Base-by-base conservation (phyloP, 2,888 invertebrate species). In the Halictus ligatus region DNA sequence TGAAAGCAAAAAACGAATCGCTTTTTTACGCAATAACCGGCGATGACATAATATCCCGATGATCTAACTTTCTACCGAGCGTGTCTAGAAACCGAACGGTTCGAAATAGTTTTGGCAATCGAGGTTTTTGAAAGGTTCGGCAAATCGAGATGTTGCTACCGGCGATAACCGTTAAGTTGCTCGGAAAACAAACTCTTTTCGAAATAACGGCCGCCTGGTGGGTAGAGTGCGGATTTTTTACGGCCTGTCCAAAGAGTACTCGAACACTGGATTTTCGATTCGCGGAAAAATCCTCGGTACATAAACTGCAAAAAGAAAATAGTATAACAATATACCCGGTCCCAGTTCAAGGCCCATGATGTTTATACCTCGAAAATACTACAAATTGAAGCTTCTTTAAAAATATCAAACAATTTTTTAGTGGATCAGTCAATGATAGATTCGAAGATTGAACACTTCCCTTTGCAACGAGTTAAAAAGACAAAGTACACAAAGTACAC, bases 1-100 rank as follows among this genome's bases (percentile, higher is more conserved):
- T 75, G 85, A 86, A 86, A 86, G 78, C 40, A 67, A 21, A 21
- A 21, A 35, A 43, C 40, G 40, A 29, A 8, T 54, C 54, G 60
- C 73, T 60, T 64, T 64, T 80, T 82, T 69, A 67, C 78, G 81
- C 75, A 76, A 80, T 18, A 40, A 21, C 40, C 2, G 58, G 58
- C 15, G 40, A 13, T 87, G 87, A 82, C 83, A 86, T 87, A 87
- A 87, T 40, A 1, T 69, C 60, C 4, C 58, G 74, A 64, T 78
- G 72, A 82, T 78, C 40, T 87, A 77, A 86, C 87, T 86, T 83
- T 86, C 80, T 54, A 80, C 40, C n/a, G 21, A 18, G 4, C 78
- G 54, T 58, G 67, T 43, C 48, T 60, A 25, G 80, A 54, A 40
- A 77, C 54, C n/a, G 18, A 69, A 85, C 64, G 35, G 2, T n/a